Percentiles rank a stretch among this genome's conserved stretches.
Evolutionary conservation across 2,797 vertebrate species (phyloP).

Genomic region (Amazona finschi): DNA sequence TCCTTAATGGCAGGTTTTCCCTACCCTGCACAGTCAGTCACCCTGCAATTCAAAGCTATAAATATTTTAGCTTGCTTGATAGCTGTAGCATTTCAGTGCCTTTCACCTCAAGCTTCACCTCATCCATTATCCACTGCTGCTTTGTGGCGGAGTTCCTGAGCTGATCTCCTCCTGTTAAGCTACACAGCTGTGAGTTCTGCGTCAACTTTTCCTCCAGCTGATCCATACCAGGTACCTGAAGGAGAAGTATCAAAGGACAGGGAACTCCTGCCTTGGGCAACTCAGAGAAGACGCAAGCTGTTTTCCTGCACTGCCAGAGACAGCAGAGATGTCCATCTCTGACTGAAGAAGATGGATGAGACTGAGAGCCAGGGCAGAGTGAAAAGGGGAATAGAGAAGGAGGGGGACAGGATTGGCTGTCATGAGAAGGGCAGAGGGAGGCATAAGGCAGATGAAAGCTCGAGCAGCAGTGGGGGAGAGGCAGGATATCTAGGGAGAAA

Average conservation of each 20-base stretch:
- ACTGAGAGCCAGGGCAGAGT: background rate
- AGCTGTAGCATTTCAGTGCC: background rate
- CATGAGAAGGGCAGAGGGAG: background rate
- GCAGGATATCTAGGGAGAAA: background rate
- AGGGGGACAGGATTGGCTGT: background rate
- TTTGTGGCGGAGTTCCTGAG: background rate
- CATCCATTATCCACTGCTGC: background rate
- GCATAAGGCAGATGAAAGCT: background rate
- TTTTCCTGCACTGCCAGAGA: background rate
- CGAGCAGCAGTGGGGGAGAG: background rate
- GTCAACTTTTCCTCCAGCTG: background rate
- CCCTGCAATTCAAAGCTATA: constrained; percentile 6
- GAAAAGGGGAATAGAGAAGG: background rate
- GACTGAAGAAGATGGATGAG: background rate
- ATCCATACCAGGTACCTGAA: background rate
- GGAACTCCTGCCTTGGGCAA: background rate
- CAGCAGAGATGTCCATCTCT: background rate
- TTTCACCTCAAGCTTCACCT: background rate
- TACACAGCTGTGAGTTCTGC: background rate
- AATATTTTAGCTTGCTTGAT: constrained; percentile 28
- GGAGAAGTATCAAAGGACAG: background rate
- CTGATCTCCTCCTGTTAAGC: background rate
- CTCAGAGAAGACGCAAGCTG: background rate
- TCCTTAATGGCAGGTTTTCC: constrained; percentile 34
- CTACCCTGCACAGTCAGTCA: background rate